Conservation (phyloP, 2,888 invertebrate species). For the Dynastes grantii region DNA sequence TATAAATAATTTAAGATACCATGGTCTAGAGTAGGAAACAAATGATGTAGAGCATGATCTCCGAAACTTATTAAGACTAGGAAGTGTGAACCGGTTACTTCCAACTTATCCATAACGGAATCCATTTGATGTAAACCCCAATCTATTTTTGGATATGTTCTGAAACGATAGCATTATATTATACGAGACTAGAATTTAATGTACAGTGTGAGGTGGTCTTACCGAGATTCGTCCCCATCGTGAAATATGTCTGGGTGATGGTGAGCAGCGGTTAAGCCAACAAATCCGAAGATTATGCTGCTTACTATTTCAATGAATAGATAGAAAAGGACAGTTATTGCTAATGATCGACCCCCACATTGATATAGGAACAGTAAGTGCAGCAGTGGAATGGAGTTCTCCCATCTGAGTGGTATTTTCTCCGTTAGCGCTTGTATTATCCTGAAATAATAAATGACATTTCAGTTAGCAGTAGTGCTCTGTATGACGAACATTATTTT, state of each 20-base stretch:
- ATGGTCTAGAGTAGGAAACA: conserved; percentile 88
- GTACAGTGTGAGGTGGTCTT: conserved; percentile 49
- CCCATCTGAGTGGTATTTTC: conserved; percentile 43
- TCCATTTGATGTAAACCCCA: conserved; percentile 88
- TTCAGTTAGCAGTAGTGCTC: neutral
- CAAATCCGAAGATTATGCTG: conserved; percentile 76
- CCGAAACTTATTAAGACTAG: conserved; percentile 84
- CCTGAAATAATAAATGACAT: conserved; percentile 52
- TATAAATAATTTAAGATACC: conserved; percentile 79
- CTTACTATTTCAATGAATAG: conserved; percentile 75
- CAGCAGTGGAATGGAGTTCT: conserved; percentile 69
- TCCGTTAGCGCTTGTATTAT: conserved; percentile 53
- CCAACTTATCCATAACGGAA: conserved; percentile 81
- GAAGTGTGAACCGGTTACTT: conserved; percentile 79
- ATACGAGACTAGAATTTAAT: conserved; percentile 35
- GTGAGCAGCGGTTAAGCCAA: conserved; percentile 84
- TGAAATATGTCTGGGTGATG: conserved; percentile 87
- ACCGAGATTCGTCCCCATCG: conserved; percentile 83
- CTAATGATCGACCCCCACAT: conserved; percentile 63
- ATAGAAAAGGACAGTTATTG: conserved; percentile 73
- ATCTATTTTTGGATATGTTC: conserved; percentile 72
- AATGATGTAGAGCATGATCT: conserved; percentile 85
- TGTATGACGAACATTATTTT: neutral
- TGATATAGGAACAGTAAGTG: conserved; percentile 70
- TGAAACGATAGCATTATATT: conserved; percentile 62